A percentile compares a stretch with the other conserved stretches of the same genome.
phyloP scores from a whole-genome alignment of 2,888 invertebrate genomes.

The Mactromeris polynyma region DNA sequence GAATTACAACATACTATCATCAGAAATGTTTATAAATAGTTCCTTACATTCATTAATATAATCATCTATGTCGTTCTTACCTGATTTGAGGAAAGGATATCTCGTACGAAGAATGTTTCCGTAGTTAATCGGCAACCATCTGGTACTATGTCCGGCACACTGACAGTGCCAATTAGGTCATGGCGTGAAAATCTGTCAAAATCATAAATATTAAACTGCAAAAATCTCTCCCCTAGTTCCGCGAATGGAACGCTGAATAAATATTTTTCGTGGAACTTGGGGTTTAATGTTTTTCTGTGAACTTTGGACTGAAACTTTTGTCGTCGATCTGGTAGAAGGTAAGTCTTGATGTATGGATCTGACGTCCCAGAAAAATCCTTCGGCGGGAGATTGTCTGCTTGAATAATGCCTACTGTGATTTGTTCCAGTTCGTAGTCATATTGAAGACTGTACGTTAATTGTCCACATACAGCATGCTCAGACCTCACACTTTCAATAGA shows the following conservation, averaged over 20 bases:
- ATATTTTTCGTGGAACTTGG: slow-evolving; percentile 94
- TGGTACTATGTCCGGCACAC: slow-evolving; percentile 93
- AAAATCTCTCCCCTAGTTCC: slow-evolving; percentile 92
- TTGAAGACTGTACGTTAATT: slow-evolving; percentile 93
- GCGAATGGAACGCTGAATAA: slow-evolving; percentile 93
- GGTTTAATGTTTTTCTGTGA: slow-evolving; percentile 93
- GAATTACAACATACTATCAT: too few species aligned
- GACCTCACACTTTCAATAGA: slow-evolving; percentile 82
- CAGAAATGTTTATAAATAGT: too few species aligned
- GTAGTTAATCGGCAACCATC: slow-evolving; percentile 91
- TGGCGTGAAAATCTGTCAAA: slow-evolving; percentile 96
- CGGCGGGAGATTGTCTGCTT: slow-evolving; percentile 93
- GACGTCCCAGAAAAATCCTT: slow-evolving; percentile 95
- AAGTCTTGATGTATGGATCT: slow-evolving; percentile 95
- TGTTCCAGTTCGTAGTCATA: slow-evolving; percentile 94
- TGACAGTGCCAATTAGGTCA: slow-evolving; percentile 95
- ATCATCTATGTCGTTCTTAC: slow-evolving; percentile 62
- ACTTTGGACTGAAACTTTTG: slow-evolving; percentile 94
- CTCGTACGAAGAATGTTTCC: slow-evolving; percentile 95
- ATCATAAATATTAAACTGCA: slow-evolving; percentile 95
- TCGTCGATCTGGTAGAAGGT: slow-evolving; percentile 94
- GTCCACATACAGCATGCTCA: slow-evolving; percentile 89
- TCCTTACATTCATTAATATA: neutral
- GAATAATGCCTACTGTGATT: slow-evolving; percentile 92
- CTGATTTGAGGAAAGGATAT: slow-evolving; percentile 90